Base-by-base conservation (phyloP, 1,140 invertebrate genomes). In the Vanessa tameamea region DNA sequence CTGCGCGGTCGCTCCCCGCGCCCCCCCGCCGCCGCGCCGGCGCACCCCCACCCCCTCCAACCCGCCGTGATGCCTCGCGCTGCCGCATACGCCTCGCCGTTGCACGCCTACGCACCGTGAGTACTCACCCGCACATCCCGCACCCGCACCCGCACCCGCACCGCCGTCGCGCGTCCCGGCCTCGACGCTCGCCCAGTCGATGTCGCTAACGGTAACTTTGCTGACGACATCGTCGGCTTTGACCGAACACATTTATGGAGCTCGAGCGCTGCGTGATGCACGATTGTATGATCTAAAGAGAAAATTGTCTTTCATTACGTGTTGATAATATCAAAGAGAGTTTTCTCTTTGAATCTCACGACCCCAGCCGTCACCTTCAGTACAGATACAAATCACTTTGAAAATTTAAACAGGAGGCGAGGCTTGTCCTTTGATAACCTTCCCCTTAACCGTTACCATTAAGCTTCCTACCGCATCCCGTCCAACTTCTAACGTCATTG, bases 41-140 rank as follows among this genome's bases (percentile, higher is more conserved):
- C 90, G 92, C 69, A 90, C 91, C 71, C 91, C 93, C 71, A 93
- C 93, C 86, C 84, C 82, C 94, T 94, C 81, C 94, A 95, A 84
- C 94, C 94, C 83, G 95, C 94, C 81, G 90, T 82, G 73, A 78
- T 87, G 79, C 86, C 82, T 82, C 88, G 86, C 85, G 84, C 87
- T 78, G 82, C 83, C 78, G 82, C 88, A 80, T 88, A 76, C 88
- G 86, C 90, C 66, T 85, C 89, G 78, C 94, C 92, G 82, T 90
- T 95, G 93, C 95, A 96, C 94, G 94, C 95, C 91, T 95, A 96
- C 91, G 93, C 95, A 87, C 95, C 94, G 95, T 96, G 95, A 95
- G 95, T 96, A 92, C 78, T 78, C 84, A 83, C 87, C 81, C 80
- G 23, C 37, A 78, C 78, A 8, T 20, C 15, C 43, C 48, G 64